Conservation (phyloP, 2,888 invertebrate species). For the Andrena hattorfiana region DNA sequence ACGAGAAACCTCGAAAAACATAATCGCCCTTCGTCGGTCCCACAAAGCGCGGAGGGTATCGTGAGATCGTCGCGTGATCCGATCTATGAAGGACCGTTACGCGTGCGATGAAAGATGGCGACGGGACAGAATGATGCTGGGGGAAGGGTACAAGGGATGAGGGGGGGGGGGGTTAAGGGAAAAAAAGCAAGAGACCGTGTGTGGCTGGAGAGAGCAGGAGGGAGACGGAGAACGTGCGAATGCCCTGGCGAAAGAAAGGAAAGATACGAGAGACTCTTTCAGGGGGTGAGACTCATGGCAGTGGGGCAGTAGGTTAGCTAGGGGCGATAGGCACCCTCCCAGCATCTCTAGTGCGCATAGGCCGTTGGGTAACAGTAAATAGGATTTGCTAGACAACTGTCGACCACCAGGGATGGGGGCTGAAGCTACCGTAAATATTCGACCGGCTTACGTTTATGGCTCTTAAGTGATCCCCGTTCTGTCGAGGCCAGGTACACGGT, state of each 20-base stretch:
- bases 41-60: constrained; percentile 59
- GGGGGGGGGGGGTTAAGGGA: constrained; percentile 25
- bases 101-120: constrained; percentile 60
- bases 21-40: constrained; percentile 34
- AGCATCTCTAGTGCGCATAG: constrained; percentile 73
- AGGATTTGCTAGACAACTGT: constrained; percentile 80
- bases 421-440: constrained; percentile 73
- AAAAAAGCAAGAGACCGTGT: constrained; percentile 43
- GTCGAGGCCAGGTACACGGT: constrained; percentile 38
- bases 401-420: constrained; percentile 57
- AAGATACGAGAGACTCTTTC: constrained; percentile 67
- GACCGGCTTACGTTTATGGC: constrained; percentile 67
- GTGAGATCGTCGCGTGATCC: constrained; percentile 76
- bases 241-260: constrained; percentile 36
- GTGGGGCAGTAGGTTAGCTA: constrained; percentile 84
- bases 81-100: constrained; percentile 74
- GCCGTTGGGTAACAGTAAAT: constrained; percentile 76
- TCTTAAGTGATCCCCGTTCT: constrained; percentile 64
- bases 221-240: constrained; percentile 57
- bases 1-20: constrained; percentile 63
- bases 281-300: constrained; percentile 75
- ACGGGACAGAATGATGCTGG: background rate
- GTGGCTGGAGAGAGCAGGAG: constrained; percentile 43
- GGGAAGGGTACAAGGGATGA: background rate
- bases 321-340: constrained; percentile 79